Base-by-base conservation (phyloP, 2,888 invertebrate species). In the Heliconius cydno region DNA sequence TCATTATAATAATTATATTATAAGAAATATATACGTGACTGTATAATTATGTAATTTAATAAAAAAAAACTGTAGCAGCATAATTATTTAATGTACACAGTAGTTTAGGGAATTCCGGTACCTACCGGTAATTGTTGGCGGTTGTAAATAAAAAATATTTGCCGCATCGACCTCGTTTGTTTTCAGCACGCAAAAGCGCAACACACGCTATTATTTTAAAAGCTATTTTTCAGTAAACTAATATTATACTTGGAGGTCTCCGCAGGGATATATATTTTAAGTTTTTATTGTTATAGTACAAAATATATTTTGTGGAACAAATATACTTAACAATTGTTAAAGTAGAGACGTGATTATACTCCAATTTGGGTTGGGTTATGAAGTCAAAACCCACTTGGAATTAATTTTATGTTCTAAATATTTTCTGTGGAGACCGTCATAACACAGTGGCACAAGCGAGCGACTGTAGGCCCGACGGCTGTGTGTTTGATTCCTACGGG, bases 141-240 rank as follows among this genome's bases (percentile, higher is more conserved):
- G 75, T 77, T 66, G 68, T 83, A 74, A 81, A 81, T 80, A 83
- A 85, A 84, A 84, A 84, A 83, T 83, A 79, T 82, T 85, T 85
- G 85, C 85, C 86, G 85, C 85, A 85, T 84, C 85, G 86, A 85
- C 86, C 86, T 86, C 83, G 84, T 77, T 84, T 86, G 82, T 84
- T 85, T 85, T 84, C 86, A 84, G 86, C 88, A 88, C 87, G 88
- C 87, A 85, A 88, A 86, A 85, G 85, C 85, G 85, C 83, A 82
- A 85, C 86, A 84, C 87, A 88, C 86, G 86, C 86, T 79, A 87
- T 84, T 81, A 80, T 81, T 80, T 79, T 78, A 79, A 75, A 72
- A 79, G 71, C 74, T 76, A 81, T 78, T 80, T 81, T 79, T 71
- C 52, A 67, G 67, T 67, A 77, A 79, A 77, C 46, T 73, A 72